phyloP scores from a whole-genome alignment of 2,797 vertebrate genomes.

The Sphaeramia orbicularis region DNA sequence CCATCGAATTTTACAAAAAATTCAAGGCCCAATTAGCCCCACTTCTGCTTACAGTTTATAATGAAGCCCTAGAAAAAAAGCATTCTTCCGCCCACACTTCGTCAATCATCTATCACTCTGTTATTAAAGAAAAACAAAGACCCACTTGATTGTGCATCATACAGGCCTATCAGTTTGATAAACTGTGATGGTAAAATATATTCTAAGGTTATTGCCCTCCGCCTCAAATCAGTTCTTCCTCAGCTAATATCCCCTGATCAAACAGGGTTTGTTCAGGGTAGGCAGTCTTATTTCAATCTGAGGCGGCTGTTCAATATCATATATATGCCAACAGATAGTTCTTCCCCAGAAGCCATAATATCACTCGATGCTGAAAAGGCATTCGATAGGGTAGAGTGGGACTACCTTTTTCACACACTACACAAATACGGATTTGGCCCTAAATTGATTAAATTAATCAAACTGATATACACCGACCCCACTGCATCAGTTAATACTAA shows the following conservation, averaged over 20 bases:
- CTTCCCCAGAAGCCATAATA: no score
- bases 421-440: no score
- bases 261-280: background rate
- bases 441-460: no score
- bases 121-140: background rate
- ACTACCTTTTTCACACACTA: no score
- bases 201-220: background rate
- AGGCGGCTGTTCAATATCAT: no score
- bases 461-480: no score
- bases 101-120: background rate
- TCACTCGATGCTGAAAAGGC: no score
- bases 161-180: background rate
- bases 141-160: background rate
- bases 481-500: background rate
- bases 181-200: background rate
- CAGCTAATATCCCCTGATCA: background rate
- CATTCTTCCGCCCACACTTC: background rate
- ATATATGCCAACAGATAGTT: no score
- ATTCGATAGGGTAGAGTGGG: no score
- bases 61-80: background rate
- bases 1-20: no score
- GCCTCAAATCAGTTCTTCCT: background rate
- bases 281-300: background rate
- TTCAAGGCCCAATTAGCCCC: no score
- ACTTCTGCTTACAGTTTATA: no score